Evolutionary conservation across 1,140 invertebrate species (phyloP).

Genomic region (Thrips palmi): DNA sequence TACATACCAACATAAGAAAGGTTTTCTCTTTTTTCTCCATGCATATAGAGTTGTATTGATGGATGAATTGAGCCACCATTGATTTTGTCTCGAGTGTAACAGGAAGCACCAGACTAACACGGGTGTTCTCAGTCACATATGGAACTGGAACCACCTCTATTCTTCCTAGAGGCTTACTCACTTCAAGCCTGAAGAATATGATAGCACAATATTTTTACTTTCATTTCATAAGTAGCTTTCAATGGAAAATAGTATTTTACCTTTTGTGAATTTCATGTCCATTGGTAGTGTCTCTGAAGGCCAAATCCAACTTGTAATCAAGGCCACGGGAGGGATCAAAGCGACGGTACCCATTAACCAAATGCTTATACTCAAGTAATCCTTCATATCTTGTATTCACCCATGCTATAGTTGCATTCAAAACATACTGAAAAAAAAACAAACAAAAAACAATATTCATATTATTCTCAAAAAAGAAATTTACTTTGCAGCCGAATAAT

Average conservation of each 20-base stretch:
- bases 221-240: neutral
- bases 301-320: conserved; percentile 70
- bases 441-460: neutral
- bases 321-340: conserved; percentile 78
- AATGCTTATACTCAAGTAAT: conserved; percentile 29
- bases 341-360: conserved; percentile 64
- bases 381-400: conserved; percentile 34
- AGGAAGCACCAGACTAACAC: conserved; percentile 56
- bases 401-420: conserved; percentile 34
- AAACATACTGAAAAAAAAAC: conserved; percentile 30
- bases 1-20: conserved; percentile 44
- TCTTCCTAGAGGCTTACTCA: conserved; percentile 59
- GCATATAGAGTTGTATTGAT: conserved; percentile 45
- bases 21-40: conserved; percentile 61
- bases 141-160: conserved; percentile 72
- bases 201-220: conserved; percentile 4
- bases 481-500: neutral
- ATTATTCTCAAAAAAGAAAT: neutral
- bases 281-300: conserved; percentile 25
- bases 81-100: conserved; percentile 30
- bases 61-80: conserved; percentile 40
- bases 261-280: conserved; percentile 22
- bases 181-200: conserved; percentile 32
- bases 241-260: conserved; percentile 12
- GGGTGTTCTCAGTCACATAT: conserved; percentile 76